Conservation (phyloP, 2,888 invertebrate species). For the Melipona beecheii region DNA sequence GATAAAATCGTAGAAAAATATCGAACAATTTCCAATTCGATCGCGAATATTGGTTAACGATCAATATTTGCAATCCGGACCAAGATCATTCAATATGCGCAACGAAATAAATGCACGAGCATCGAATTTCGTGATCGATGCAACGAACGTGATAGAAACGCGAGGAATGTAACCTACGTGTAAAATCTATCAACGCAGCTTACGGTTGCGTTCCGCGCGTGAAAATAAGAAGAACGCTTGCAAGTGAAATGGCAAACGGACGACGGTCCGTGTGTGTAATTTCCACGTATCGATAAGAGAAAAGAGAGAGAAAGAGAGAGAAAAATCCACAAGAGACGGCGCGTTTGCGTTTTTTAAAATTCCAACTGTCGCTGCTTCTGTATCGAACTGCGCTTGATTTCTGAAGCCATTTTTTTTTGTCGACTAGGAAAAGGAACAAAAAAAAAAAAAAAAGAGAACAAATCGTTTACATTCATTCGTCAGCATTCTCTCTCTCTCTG, state of each 20-base stretch:
- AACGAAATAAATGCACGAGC: conserved; percentile 33
- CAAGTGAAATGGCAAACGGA: conserved; percentile 8
- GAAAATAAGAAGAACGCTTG: background rate
- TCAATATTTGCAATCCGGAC: background rate
- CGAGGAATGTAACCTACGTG: conserved; percentile 13
- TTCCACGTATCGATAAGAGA: conserved; percentile 29
- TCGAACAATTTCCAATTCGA: background rate
- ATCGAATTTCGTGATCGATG: conserved; percentile 33
- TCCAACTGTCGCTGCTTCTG: background rate
- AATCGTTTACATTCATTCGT: conserved; percentile 11
- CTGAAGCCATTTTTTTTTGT: background rate
- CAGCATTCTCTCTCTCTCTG: background rate
- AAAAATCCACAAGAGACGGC: background rate
- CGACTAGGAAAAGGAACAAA: background rate
- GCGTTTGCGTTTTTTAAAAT: conserved; percentile 17
- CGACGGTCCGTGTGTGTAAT: conserved; percentile 19
- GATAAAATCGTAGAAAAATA: background rate
- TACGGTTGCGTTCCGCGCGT: background rate
- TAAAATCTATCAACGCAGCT: conserved; percentile 49
- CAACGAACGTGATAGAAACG: background rate
- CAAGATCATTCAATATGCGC: conserved; percentile 5
- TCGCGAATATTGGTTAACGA: background rate
- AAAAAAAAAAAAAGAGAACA: background rate
- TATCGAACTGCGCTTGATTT: background rate
- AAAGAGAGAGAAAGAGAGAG: background rate